phyloP scores from a whole-genome alignment of 2,888 invertebrate species.

The Molanna angustata region DNA sequence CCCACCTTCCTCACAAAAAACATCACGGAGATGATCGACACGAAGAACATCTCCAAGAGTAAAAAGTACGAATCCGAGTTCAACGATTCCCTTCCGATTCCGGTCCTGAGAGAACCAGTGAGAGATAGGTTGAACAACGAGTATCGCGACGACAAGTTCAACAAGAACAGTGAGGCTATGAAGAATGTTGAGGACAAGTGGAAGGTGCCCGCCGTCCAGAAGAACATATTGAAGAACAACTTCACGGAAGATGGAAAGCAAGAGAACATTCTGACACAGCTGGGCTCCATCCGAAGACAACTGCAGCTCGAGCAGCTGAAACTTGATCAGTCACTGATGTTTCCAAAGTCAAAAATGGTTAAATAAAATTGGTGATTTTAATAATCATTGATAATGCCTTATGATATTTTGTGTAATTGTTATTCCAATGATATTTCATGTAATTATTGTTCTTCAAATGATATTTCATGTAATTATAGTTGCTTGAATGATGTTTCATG shows the following conservation, averaged over 20 bases:
- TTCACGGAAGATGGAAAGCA: slow-evolving; percentile 49
- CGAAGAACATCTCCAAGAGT: slow-evolving; percentile 15
- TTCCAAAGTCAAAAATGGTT: slow-evolving; percentile 25
- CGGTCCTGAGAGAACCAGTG: slow-evolving; percentile 58
- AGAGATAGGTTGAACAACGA: slow-evolving; percentile 35
- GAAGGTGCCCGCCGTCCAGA: slow-evolving; percentile 65
- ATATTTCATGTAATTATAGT: too few species aligned
- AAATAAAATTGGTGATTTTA: too few species aligned
- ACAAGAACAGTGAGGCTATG: slow-evolving; percentile 25
- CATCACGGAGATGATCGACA: slow-evolving; percentile 29
- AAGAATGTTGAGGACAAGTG: slow-evolving; percentile 43
- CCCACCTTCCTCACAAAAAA: slow-evolving; percentile 33
- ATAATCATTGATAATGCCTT: too few species aligned
- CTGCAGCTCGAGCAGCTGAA: slow-evolving; percentile 64
- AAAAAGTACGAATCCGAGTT: slow-evolving; percentile 33
- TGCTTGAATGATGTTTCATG: too few species aligned
- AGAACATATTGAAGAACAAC: slow-evolving; percentile 53
- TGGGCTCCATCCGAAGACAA: slow-evolving; percentile 66
- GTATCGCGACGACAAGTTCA: slow-evolving; percentile 22
- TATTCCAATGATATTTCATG: too few species aligned
- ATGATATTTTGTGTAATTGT: too few species aligned
- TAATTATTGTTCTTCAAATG: too few species aligned
- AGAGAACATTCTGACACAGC: slow-evolving; percentile 61
- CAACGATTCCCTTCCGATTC: slow-evolving; percentile 56
- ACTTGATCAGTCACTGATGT: slow-evolving; percentile 47